Conservation (phyloP, 92 coral and sea anemone species). For the Zoanthus sansibaricus region DNA sequence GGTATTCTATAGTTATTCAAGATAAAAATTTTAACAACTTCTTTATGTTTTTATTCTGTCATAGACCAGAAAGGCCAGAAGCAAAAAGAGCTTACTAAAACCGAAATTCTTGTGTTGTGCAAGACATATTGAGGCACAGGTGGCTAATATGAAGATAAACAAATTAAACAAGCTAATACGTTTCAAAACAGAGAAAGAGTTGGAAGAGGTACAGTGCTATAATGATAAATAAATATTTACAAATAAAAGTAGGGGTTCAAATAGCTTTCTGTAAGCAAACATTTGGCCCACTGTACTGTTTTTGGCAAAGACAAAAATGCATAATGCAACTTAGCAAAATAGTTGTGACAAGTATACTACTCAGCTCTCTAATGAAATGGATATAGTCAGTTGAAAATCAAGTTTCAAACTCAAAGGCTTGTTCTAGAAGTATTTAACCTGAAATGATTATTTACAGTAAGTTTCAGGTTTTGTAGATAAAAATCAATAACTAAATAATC, state of each 20-base stretch:
- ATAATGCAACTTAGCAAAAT: no score
- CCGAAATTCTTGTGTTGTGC: slow-evolving; percentile 7
- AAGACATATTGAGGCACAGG: slow-evolving; percentile 36
- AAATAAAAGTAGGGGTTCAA: slow-evolving; percentile 12
- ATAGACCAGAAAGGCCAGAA: slow-evolving; percentile 27
- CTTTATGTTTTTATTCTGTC: slow-evolving; percentile 10
- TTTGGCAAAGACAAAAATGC: no score
- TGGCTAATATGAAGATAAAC: slow-evolving; percentile 26
- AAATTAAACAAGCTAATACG: slow-evolving; percentile 23
- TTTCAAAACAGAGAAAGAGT: slow-evolving; percentile 14
- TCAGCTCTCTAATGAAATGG: no score
- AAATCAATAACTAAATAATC: no score
- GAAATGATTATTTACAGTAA: no score
- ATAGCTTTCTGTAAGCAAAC: neutral
- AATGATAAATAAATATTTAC: slow-evolving; percentile 21
- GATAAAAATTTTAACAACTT: slow-evolving; percentile 13
- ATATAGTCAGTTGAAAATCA: no score
- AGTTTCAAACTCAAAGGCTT: no score
- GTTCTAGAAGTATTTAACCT: no score
- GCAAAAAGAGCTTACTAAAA: slow-evolving; percentile 18
- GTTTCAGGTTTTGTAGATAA: no score
- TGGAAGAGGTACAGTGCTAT: slow-evolving; percentile 34
- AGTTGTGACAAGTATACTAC: no score
- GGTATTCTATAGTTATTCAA: neutral
- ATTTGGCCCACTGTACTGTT: no score